A percentile compares a stretch with the other conserved stretches of the same genome.
phyloP scores from a whole-genome alignment of 2,888 invertebrate species.

The Protonemura montana region DNA sequence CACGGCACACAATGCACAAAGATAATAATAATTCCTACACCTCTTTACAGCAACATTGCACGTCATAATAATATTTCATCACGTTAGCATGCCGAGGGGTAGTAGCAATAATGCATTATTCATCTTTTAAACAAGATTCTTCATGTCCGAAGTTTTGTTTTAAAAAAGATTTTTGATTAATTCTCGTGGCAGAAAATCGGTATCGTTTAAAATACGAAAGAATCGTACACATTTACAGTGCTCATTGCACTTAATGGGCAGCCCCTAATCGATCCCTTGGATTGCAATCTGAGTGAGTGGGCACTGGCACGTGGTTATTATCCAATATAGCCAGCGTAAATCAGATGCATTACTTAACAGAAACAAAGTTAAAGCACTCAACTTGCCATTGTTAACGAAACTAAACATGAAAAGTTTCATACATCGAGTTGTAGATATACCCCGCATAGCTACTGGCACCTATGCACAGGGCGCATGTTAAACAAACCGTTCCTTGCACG shows the following conservation, averaged over 20 bases:
- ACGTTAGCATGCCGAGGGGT: constrained; percentile 2
- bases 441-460: no score
- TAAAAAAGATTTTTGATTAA: background rate
- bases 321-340: background rate
- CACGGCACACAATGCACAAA: background rate
- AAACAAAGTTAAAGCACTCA: background rate
- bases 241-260: background rate
- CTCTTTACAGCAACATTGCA: background rate
- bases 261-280: background rate
- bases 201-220: background rate
- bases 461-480: background rate
- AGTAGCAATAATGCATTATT: background rate
- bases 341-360: background rate
- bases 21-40: constrained; percentile 5
- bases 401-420: background rate
- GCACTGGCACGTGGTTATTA: background rate
- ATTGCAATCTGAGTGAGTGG: background rate
- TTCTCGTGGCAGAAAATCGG: constrained; percentile 5
- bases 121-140: constrained; percentile 5
- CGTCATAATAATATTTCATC: constrained; percentile 3
- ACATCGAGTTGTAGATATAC: background rate
- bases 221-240: no score
- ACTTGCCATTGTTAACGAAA: background rate
- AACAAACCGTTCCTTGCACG: background rate
- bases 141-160: constrained; percentile 7